Evolutionary conservation across 2,888 invertebrate genomes (phyloP), one percentile per base, ranked within the genome.

Genomic region (Schizaphis graminum): DNA sequence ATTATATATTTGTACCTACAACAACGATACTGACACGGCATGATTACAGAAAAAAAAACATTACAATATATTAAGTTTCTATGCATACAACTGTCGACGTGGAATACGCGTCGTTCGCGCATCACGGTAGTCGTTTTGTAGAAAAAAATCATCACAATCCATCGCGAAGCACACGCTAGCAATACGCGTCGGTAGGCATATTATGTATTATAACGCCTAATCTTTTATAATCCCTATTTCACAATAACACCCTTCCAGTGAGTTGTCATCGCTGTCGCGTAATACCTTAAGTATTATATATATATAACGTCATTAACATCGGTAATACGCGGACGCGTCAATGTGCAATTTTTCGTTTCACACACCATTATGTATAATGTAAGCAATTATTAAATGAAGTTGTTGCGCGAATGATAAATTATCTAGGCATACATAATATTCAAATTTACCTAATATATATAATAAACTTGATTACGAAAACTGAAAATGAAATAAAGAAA

Each of bases 401-500:
- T 21, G 21, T 21, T 21, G 8, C 3, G 3, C 21, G 8, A 21
- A 35, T 35, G 77, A 77, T 21, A 77, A 77, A 77, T 77, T 21
- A 77, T 35, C 35, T 77, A 77, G 16, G 7, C 16, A 13, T 44
- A 13, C 28, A 10, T 47, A 35, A 91, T 85, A 21, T 53, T 86
- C 11, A 44, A 85, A 86, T 49, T 24, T 57, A 21, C 41, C 21
- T 41, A 26, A 35, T 16, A 3, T n/a, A 8, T 49, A 47, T 84
- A 77, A 88, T 92, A 92, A 88, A 92, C 77, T 88, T 28, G 67
- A 89, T 56, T 89, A n/a, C 41, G 49, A 49, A 47, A 57, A 87
- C 28, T 28, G 7, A 49, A 88, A 88, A 47, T 4, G 35, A 21
- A 21, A 77, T n/a, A 67, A 67, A 67, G 4, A 61, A 61, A 26